Conservation (phyloP, 2,888 invertebrate genomes). For the Melanophora roralis region DNA sequence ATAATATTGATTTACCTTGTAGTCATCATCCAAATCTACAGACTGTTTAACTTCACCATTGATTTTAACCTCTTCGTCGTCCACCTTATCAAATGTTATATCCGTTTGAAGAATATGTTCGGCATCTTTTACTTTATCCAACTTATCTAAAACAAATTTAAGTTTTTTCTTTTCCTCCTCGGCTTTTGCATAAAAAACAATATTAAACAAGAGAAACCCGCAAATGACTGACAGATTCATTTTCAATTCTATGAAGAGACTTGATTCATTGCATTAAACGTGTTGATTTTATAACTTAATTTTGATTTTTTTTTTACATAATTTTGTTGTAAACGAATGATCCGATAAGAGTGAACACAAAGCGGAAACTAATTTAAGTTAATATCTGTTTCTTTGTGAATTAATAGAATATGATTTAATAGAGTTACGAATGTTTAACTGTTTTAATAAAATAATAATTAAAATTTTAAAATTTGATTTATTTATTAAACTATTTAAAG, state of each 20-base stretch:
- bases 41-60: constrained; percentile 67
- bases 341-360: constrained; percentile 44
- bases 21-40: constrained; percentile 68
- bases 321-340: background rate
- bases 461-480: too few species aligned
- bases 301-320: background rate
- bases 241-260: background rate
- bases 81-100: constrained; percentile 63
- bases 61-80: constrained; percentile 60
- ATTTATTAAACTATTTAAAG: too few species aligned
- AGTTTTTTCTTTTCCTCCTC: constrained; percentile 53
- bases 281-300: constrained; percentile 9
- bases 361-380: constrained; percentile 42
- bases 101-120: constrained; percentile 60
- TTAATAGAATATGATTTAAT: background rate
- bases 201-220: background rate
- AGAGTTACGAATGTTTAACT: too few species aligned
- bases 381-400: background rate
- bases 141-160: constrained; percentile 59
- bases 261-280: background rate
- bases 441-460: too few species aligned
- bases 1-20: constrained; percentile 69
- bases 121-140: constrained; percentile 62
- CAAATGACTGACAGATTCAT: constrained; percentile 1
- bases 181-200: background rate